phyloP scores from a whole-genome alignment of 2,113 vertebrate species.

The Peromyscus polionotus region DNA sequence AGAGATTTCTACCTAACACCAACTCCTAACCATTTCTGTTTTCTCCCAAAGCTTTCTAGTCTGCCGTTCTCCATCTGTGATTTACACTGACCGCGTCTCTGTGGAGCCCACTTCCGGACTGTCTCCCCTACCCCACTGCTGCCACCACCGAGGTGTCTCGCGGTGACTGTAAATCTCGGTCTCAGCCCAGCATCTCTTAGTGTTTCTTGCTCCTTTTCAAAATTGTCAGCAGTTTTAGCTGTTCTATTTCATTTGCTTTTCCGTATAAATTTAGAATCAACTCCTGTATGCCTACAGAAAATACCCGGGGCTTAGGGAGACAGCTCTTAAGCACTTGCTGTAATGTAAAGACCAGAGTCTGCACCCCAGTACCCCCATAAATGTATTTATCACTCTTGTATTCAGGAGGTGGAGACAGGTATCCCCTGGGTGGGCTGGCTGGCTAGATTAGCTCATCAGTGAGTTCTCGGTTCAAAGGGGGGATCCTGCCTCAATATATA shows the following conservation, averaged over 20 bases:
- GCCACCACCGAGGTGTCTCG: neutral
- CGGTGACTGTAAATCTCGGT: neutral
- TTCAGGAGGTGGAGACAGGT: neutral
- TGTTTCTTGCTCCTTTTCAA: neutral
- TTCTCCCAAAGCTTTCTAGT: neutral
- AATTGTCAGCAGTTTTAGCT: neutral
- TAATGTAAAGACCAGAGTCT: neutral
- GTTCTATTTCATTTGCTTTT: neutral
- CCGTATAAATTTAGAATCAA: neutral
- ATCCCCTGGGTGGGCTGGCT: too few species aligned
- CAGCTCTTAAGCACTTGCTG: neutral
- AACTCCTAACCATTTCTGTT: neutral
- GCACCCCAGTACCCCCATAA: neutral
- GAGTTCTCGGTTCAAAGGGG: neutral
- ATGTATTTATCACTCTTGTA: too few species aligned
- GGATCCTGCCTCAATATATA: neutral
- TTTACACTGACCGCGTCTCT: neutral
- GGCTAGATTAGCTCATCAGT: neutral
- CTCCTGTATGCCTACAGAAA: neutral
- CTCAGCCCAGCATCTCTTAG: neutral
- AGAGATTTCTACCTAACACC: neutral
- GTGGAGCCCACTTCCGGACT: neutral
- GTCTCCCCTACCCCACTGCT: neutral
- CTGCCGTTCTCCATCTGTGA: neutral
- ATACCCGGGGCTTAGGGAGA: neutral